A percentile compares a stretch with the other conserved stretches of the same genome.
These are phyloP conservation scores for Rhagonycha fulva DNA, from an alignment of 2,888 invertebrate species.

Conservation along the genomic window DNA sequence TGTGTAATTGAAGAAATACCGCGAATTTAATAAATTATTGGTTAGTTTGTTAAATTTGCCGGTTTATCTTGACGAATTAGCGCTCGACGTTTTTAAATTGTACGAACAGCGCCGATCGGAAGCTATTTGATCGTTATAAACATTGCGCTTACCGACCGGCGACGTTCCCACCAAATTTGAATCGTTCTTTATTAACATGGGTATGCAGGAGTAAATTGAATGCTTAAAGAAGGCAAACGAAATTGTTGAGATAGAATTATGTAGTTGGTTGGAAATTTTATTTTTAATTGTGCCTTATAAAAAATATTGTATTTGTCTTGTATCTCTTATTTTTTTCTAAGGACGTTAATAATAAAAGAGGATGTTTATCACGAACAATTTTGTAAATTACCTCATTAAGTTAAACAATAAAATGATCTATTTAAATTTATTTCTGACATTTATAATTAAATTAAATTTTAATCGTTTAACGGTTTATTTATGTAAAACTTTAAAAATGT, in stretches of 20 bases:
- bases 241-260: not conserved
- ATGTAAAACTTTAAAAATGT: not conserved
- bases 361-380: not conserved
- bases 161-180: not conserved
- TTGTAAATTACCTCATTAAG: not conserved
- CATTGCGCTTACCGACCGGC: not conserved
- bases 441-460: not conserved
- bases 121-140: not conserved
- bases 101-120: not conserved
- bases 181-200: not conserved
- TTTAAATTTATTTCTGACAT: not conserved
- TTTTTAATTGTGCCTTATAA: not conserved
- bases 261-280: not conserved
- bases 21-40: not conserved
- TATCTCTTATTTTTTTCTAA: not conserved
- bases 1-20: not conserved
- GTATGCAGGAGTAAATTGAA: not conserved
- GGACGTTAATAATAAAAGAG: not conserved
- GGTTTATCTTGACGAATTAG: not conserved
- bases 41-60: not conserved
- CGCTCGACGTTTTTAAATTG: not conserved
- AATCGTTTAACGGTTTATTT: not conserved
- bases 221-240: not conserved
- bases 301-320: not conserved
- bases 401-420: not conserved